Percentiles rank a stretch among this genome's conserved stretches.
These are phyloP conservation scores for Eurytoma adleriae DNA, from an alignment of 2,888 invertebrate species.

Conservation along the genomic window DNA sequence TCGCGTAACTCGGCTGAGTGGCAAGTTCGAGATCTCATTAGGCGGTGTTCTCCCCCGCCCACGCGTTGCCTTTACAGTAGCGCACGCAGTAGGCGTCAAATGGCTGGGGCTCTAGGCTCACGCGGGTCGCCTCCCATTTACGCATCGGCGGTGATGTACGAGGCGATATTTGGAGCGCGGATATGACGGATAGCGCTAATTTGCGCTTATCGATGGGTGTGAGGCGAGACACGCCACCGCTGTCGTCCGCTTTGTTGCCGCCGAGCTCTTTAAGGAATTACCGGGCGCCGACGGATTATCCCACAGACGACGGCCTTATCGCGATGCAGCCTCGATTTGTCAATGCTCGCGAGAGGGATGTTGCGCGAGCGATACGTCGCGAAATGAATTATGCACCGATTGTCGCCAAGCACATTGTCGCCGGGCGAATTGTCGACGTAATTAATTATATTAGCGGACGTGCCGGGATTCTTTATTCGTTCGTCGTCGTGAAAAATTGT, in stretches of 20 bases:
- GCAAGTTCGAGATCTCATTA: constrained; percentile 49
- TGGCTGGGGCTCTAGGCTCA: background rate
- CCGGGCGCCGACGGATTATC: too few relatives aligned
- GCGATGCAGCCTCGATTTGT: background rate
- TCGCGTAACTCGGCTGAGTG: constrained; percentile 22
- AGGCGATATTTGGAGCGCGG: too few relatives aligned
- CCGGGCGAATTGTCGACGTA: too few relatives aligned
- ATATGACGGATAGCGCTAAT: constrained; percentile 26
- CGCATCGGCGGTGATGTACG: constrained; percentile 13
- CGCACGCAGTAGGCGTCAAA: background rate
- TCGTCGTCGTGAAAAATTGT: too few relatives aligned
- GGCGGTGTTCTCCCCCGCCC: background rate
- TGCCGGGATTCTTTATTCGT: too few relatives aligned
- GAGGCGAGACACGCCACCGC: background rate
- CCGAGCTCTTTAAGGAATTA: too few relatives aligned
- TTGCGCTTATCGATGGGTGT: constrained; percentile 25
- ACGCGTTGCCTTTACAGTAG: background rate
- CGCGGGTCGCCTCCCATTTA: background rate
- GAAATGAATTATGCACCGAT: background rate
- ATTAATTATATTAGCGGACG: too few relatives aligned
- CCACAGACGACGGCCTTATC: too few relatives aligned
- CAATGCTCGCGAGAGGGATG: background rate
- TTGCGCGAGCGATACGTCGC: background rate
- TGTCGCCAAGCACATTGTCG: background rate
- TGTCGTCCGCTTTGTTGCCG: too few relatives aligned